Base-by-base conservation (phyloP, 1,140 invertebrate genomes). In the Aplysia californica region DNA sequence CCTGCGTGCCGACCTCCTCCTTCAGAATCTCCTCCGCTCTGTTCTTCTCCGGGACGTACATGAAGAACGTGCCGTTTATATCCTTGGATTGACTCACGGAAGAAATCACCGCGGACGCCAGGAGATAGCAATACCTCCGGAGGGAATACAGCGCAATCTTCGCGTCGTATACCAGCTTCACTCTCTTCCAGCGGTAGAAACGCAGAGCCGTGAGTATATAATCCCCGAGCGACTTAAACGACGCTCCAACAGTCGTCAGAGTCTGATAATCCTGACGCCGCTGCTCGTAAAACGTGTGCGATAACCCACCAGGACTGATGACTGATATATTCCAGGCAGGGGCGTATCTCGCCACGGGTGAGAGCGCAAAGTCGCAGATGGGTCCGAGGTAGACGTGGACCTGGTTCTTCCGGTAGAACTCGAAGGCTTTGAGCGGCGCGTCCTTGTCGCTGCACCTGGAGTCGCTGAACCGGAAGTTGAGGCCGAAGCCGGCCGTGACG, bases 321-420 rank as follows among this genome's bases (percentile, higher is more conserved):
- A 98, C 93, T 0, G 96, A 96, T 29, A 97, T 94, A 1, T 93
- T 80, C 96, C 96, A 98, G 23, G 92, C 92, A 4, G 94, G 93
- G 1, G 95, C 93, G 85, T 97, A 97, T 20, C 96, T 91, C 0
- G 95, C 94, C 0, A 98, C 95, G 0, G 96, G 96, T 0, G 96
- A 96, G 68, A 98, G 92, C 4, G 95, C 95, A 88, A 97, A 98
- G 81, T 96, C 95, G 89, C 96, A 97, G 1, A 96, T 93, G 0
- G 96, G 94, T 0, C 96, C 96, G 82, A 98, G 92, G 85, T 97
- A 96, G 0, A 94, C 95, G 31, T 66, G 26, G 6, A 66, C 64
- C 6, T 31, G 10, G 31, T 35, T 5, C 6, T 66, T 29, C 26
- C 23, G 21, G 31, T 31, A 35, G 35, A 31, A 66, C 18, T 66